Percentiles rank a stretch among this genome's conserved stretches.
Conservation (phyloP, 1,140 invertebrate species). For the Stegodyphus mimosarum region DNA sequence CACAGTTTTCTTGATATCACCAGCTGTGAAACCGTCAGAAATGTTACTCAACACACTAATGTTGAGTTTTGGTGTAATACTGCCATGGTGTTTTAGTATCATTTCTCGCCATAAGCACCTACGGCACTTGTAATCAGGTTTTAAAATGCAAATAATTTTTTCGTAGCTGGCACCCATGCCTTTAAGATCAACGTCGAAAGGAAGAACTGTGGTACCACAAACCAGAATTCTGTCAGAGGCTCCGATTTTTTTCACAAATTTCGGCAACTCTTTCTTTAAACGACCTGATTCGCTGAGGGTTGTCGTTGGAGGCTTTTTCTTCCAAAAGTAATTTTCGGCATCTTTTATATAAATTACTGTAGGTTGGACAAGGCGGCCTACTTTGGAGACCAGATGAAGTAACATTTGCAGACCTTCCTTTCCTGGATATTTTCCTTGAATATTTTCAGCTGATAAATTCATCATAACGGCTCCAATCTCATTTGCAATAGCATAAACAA, state of each 20-base stretch:
- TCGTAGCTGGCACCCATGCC: constrained; percentile 84
- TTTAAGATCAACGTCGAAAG: constrained; percentile 88
- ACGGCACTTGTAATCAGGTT: constrained; percentile 87
- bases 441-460: constrained; percentile 88
- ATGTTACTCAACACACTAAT: constrained; percentile 80
- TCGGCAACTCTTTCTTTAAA: constrained; percentile 92
- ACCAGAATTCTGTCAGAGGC: constrained; percentile 83
- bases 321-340: constrained; percentile 92
- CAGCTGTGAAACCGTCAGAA: constrained; percentile 90
- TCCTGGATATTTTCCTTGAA: constrained; percentile 87
- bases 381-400: constrained; percentile 78
- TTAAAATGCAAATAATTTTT: constrained; percentile 86
- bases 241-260: constrained; percentile 84
- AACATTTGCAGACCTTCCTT: constrained; percentile 95
- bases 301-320: constrained; percentile 74
- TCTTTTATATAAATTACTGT: constrained; percentile 91
- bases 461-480: constrained; percentile 91
- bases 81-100: constrained; percentile 68
- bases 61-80: constrained; percentile 76
- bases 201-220: constrained; percentile 82
- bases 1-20: constrained; percentile 73
- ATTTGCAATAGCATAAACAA: constrained; percentile 88
- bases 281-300: constrained; percentile 85
- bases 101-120: constrained; percentile 75
- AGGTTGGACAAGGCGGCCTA: constrained; percentile 78